Evolutionary conservation across 2,113 vertebrate species (phyloP).

Genomic region (Picathartes gymnocephalus): DNA sequence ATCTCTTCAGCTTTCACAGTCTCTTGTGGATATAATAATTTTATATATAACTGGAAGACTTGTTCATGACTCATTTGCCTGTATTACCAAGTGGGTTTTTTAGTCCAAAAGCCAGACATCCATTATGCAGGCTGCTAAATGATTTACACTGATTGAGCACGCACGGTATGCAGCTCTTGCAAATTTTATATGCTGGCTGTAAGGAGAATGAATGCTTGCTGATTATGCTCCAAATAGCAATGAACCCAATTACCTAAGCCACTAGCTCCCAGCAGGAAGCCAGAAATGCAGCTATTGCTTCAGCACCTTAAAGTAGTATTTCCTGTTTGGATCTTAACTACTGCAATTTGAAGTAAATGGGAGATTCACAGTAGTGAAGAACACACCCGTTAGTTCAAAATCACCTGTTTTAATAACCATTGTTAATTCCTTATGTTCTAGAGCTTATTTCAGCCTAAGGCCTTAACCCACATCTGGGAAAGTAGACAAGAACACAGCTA

Average conservation of each 20-base stretch:
- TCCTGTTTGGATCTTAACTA: not conserved
- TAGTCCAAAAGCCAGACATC: conserved; percentile 18
- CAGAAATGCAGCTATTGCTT: conserved; percentile 13
- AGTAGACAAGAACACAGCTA: not conserved
- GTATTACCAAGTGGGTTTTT: conserved; percentile 11
- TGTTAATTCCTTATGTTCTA: not conserved
- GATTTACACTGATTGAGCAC: conserved; percentile 13
- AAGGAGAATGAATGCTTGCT: conserved; percentile 5
- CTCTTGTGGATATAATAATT: conserved; percentile 1
- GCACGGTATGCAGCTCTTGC: not conserved
- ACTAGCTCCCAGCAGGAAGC: conserved; percentile 5
- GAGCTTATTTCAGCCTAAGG: not conserved
- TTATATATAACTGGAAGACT: conserved; percentile 24
- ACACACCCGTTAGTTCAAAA: not conserved
- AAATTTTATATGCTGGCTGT: conserved; percentile 42
- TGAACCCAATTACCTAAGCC: conserved; percentile 13
- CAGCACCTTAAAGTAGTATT: not conserved
- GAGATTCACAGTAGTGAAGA: not conserved
- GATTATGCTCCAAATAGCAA: conserved; percentile 53
- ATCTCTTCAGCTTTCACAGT: not conserved
- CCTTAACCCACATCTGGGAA: not conserved
- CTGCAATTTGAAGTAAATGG: not conserved
- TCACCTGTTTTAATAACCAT: not conserved
- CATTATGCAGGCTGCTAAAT: conserved; percentile 18
- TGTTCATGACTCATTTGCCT: conserved; percentile 32